Evolutionary conservation across 2,888 invertebrate genomes (phyloP).

Genomic region (Oscheius sp.): DNA sequence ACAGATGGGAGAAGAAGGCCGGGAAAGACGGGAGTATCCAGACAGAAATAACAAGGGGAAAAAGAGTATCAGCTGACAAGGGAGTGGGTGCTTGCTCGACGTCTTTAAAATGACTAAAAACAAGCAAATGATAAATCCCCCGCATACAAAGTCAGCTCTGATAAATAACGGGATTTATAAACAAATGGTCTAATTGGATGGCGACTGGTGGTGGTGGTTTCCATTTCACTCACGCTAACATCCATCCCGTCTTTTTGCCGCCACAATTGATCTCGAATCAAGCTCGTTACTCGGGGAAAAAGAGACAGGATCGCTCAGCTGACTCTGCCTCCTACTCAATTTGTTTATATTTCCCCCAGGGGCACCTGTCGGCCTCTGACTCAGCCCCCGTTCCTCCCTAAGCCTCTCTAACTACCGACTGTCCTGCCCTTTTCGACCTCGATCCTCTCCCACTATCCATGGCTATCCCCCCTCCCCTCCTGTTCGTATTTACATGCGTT

Average conservation of each 20-base stretch:
- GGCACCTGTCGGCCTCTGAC: not conserved
- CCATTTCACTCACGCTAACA: constrained; percentile 12
- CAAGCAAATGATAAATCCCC: no score
- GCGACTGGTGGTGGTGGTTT: constrained; percentile 10
- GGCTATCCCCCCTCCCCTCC: constrained; percentile 18
- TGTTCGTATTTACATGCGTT: constrained; percentile 36
- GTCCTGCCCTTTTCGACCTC: constrained; percentile 17
- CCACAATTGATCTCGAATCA: constrained; percentile 21
- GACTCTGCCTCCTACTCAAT: not conserved
- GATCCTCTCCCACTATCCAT: not conserved
- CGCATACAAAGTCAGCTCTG: not conserved
- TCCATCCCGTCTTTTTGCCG: constrained; percentile 3
- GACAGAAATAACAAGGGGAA: no score
- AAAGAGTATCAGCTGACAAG: no score
- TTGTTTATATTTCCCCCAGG: no score
- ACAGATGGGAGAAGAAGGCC: no score
- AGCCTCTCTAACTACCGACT: constrained; percentile 20
- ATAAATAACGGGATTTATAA: not conserved
- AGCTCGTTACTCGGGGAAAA: not conserved
- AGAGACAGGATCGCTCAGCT: not conserved
- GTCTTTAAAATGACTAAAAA: no score
- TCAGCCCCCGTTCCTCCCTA: constrained; percentile 6
- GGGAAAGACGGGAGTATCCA: no score
- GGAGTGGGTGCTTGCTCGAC: no score
- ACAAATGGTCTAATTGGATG: constrained; percentile 3